Base-by-base conservation (phyloP, 2,113 vertebrate species). In the Dryoscopus gambensis region DNA sequence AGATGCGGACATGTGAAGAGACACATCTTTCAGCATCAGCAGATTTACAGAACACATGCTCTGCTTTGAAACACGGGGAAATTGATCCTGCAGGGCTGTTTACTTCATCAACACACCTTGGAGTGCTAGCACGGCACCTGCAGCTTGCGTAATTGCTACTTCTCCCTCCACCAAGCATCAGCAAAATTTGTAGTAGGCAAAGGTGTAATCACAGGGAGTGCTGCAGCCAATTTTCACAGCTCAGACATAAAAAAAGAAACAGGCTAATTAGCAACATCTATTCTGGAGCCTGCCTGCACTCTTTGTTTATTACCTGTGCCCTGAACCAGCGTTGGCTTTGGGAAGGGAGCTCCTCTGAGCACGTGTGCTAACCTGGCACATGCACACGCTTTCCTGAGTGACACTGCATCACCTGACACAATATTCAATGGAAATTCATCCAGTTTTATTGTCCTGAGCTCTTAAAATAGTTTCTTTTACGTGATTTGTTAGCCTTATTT, bases 21-120 rank as follows among this genome's bases (percentile, higher is more conserved):
- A 67, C 27, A 1, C 68, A 84, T 97, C 93, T 95, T 87, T 94
- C 95, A 96, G 90, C 95, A 91, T 92, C 92, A 94, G 92, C 84
- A 96, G 82, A 87, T 84, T 94, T 90, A 37, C 79, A 93, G 86
- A 80, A 77, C 47, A 84, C 64, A 35, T 7, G n/a, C 49, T 90
- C 39, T 62, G 76, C 95, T 96, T 95, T 94, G 95, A 94, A 94
- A 89, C n/a, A 52, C 0, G 0, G 89, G 76, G 67, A 94, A 92
- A 92, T 89, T 85, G 92, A 95, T 95, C 92, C 96, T 96, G 92
- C 95, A 95, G 92, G 97, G 95, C 94, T 95, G 91, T 89, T 96
- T 88, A 60, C 81, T 80, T 67, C 96, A 90, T 60, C 91, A 88
- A 42, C 89, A 92, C 82, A 75, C 80, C 79, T 87, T 65, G 50